Evolutionary conservation across 1,140 invertebrate species (phyloP), one percentile per base, ranked within the genome.

Genomic region (Bombus sibiricus): DNA sequence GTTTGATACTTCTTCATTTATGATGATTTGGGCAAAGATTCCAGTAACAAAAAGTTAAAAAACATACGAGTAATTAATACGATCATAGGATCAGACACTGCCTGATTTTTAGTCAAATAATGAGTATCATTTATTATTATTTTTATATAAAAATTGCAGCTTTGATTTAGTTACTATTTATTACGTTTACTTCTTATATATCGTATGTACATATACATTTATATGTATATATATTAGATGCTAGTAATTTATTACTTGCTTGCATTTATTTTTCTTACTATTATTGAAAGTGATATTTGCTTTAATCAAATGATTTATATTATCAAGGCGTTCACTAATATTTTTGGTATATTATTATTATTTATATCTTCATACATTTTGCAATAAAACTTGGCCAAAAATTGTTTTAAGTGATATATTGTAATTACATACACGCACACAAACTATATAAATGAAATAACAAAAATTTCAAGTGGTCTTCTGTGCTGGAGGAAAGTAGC

Each of bases 211-310:
- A 85, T 75, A 84, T 71, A 69, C 78, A 57, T 39, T 37, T 39
- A 53, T 68, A 39, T 81, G 79, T 75, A 75, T 47, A 81, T 85
- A 81, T 81, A 68, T 75, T 81, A 85, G 79, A 68, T 34, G 37
- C 43, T 81, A 85, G 22, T 85, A 81, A 85, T 75, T 85, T 85
- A 85, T 85, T 85, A 22, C 57, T 85, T 37, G 71, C 79, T 81
- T 85, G 62, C 71, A 81, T 81, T 79, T 73, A 66, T 57, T 57
- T 74, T 62, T 39, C 32, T 72, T 79, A 66, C 18, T 77, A 39
- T 72, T 62, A 79, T 68, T 43, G 12, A 75, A 85, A 81, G 84
- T 85, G 84, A 81, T 85, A 81, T 81, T 81, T 81, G 78, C 62
- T 85, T 85, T 85, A 81, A 85, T 74, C 6, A 47, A 81, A 68